phyloP scores from a whole-genome alignment of 2,888 invertebrate species.

The Aquatica leii region DNA sequence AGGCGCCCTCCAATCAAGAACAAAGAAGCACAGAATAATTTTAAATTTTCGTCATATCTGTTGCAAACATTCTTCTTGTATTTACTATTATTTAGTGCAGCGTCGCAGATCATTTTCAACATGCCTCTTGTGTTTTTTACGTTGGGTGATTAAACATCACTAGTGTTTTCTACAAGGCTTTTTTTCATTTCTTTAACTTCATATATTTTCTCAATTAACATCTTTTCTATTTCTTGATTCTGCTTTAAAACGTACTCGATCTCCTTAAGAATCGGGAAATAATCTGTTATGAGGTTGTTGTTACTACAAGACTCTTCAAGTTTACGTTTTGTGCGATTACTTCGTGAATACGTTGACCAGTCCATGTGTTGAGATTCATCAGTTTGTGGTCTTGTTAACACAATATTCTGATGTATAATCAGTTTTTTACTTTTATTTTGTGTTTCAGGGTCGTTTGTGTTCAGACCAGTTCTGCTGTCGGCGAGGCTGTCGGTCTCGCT shows the following conservation, averaged over 20 bases:
- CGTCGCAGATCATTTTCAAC: no score
- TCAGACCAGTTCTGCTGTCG: no score
- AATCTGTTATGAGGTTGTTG: not conserved
- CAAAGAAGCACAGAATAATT: not conserved
- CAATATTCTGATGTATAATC: no score
- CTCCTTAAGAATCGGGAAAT: no score
- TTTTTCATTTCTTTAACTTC: not conserved
- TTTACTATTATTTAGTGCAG: no score
- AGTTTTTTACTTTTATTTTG: no score
- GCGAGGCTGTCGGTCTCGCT: not conserved
- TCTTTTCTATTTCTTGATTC: no score
- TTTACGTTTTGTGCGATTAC: not conserved
- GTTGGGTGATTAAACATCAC: not conserved
- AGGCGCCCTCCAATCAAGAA: not conserved
- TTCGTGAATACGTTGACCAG: not conserved
- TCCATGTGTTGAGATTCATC: no score
- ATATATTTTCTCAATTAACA: not conserved
- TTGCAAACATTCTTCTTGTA: not conserved
- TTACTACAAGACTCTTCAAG: not conserved
- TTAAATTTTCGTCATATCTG: not conserved
- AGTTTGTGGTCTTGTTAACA: no score
- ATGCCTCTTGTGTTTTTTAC: no score
- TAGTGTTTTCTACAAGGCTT: not conserved
- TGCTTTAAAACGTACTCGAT: no score
- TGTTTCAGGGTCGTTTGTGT: no score